Evolutionary conservation across 2,797 vertebrate genomes (phyloP).

Genomic region (Hephaestus fuliginosus): DNA sequence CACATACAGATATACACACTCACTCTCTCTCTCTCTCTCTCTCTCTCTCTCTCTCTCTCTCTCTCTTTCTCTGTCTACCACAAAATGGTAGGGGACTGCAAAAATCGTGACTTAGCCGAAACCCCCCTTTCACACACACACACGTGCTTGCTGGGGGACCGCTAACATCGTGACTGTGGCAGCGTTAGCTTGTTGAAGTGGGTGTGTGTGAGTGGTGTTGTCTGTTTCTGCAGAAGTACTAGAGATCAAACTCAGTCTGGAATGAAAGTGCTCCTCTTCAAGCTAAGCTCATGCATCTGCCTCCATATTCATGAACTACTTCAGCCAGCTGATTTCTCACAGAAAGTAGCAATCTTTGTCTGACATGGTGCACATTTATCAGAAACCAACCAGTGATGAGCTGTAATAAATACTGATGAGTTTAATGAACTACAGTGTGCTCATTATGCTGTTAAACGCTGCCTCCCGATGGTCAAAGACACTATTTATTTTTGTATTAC

Average conservation of each 20-base stretch:
- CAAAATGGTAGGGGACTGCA: constrained; percentile 25
- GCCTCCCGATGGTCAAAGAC: constrained; percentile 33
- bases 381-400: not conserved
- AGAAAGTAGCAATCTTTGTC: constrained; percentile 1
- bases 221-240: constrained; percentile 31
- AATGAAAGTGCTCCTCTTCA: constrained; percentile 28
- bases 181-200: constrained; percentile 25
- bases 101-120: constrained; percentile 59
- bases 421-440: constrained; percentile 2
- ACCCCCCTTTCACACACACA: not conserved
- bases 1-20: not conserved
- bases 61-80: too few relatives aligned
- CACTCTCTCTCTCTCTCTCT: too few relatives aligned
- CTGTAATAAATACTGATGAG: constrained; percentile 20
- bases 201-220: constrained; percentile 34
- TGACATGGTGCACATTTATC: not conserved
- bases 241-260: constrained; percentile 45
- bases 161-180: constrained; percentile 56
- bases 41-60: too few relatives aligned
- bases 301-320: constrained; percentile 25
- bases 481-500: not conserved
- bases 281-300: constrained; percentile 4
- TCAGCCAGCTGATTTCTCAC: constrained; percentile 2
- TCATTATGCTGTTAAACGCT: constrained; percentile 19
- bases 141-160: not conserved